A percentile compares a stretch with the other conserved stretches of the same genome.
phyloP scores from a whole-genome alignment of 2,888 invertebrate species.

The Caenorhabditis parvicauda region DNA sequence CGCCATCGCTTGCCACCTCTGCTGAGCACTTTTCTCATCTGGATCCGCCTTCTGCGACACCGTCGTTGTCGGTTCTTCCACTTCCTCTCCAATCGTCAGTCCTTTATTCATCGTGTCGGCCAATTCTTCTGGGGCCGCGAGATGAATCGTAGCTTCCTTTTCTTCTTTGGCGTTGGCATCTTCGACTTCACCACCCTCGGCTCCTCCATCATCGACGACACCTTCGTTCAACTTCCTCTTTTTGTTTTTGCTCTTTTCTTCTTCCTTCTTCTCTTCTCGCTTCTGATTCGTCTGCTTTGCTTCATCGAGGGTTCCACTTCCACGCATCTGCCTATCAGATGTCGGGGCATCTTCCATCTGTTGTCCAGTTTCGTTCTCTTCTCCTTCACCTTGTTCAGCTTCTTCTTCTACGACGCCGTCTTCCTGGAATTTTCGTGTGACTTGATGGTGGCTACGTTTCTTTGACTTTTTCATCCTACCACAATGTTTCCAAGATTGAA shows the following conservation, averaged over 20 bases:
- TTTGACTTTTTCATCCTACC: too few relatives aligned
- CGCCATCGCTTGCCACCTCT: conserved; percentile 49
- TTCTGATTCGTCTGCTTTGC: conserved; percentile 43
- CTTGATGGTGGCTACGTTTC: too few relatives aligned
- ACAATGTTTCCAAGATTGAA: too few relatives aligned
- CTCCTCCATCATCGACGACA: conserved; percentile 14
- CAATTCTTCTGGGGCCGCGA: conserved; percentile 32
- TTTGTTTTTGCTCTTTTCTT: conserved; percentile 18
- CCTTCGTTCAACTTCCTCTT: conserved; percentile 22
- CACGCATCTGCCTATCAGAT: conserved; percentile 33
- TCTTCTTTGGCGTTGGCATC: conserved; percentile 18
- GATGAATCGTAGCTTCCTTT: conserved; percentile 30
- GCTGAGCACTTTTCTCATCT: background rate
- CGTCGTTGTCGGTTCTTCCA: conserved; percentile 1
- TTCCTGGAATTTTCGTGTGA: conserved; percentile 25
- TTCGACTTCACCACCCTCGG: conserved; percentile 18
- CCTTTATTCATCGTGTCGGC: conserved; percentile 28
- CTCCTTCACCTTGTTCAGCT: conserved; percentile 37
- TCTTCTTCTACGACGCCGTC: conserved; percentile 30
- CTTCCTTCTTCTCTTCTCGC: conserved; percentile 20
- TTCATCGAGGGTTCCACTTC: conserved; percentile 52
- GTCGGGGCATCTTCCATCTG: conserved; percentile 34
- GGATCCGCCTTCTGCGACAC: background rate
- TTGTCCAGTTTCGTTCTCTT: conserved; percentile 38
- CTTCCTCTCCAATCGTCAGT: conserved; percentile 10